Percentiles rank a stretch among this genome's conserved stretches.
Conservation (phyloP, 2,797 vertebrate species). For the Astyanax mexicanus region DNA sequence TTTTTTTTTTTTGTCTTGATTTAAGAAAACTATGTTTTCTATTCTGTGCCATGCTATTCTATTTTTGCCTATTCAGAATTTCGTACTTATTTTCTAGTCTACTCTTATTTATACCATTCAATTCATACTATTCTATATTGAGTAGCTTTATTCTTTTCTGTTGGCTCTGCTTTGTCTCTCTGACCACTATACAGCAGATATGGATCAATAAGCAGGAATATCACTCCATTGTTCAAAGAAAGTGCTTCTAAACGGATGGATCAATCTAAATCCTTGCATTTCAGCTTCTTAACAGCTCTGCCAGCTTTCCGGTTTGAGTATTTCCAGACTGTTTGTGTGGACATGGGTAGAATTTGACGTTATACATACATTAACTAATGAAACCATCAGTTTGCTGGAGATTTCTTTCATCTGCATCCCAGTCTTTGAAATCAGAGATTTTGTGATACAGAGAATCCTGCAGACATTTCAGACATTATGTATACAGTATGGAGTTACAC, state of each 20-base stretch:
- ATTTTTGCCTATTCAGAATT: neutral
- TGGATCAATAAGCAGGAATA: slow-evolving; percentile 95
- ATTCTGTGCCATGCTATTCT: neutral
- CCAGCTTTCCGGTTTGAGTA: too few species aligned
- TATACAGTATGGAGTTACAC: neutral
- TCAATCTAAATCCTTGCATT: neutral
- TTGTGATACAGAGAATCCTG: neutral
- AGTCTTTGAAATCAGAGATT: neutral
- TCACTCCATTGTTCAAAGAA: slow-evolving; percentile 88
- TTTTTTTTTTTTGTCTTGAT: too few species aligned
- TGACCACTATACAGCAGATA: slow-evolving; percentile 99
- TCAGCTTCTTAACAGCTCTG: too few species aligned
- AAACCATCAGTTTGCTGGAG: slow-evolving; percentile 77
- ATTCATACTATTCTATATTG: neutral
- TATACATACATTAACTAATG: slow-evolving; percentile 45
- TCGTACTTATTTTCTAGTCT: neutral
- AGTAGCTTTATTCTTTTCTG: too few species aligned
- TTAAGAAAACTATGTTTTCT: too few species aligned
- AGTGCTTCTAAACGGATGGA: slow-evolving; percentile 82
- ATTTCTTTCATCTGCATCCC: slow-evolving; percentile 40
- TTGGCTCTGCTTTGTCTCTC: slow-evolving; percentile 86
- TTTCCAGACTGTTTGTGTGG: slow-evolving; percentile 80
- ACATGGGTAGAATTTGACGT: slow-evolving; percentile 63
- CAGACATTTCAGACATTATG: neutral
- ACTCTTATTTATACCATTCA: neutral